These are phyloP conservation scores for Lynx canadensis DNA, from an alignment of 2,113 vertebrate species.

Conservation along the genomic window DNA sequence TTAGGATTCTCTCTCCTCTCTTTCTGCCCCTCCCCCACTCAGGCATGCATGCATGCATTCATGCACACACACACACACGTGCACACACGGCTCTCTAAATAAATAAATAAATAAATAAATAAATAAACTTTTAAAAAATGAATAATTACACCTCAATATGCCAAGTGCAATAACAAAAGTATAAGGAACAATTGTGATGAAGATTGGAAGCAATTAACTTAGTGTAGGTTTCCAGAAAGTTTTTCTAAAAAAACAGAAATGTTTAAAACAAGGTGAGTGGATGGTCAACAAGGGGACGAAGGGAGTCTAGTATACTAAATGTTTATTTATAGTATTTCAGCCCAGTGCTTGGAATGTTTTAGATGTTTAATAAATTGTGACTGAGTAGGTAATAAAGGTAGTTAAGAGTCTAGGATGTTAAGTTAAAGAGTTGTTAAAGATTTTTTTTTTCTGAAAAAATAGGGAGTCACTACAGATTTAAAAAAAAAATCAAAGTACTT, in stretches of 20 bases:
- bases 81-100: no score
- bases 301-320: background rate
- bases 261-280: conserved; percentile 9
- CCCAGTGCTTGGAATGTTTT: background rate
- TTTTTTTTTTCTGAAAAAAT: background rate
- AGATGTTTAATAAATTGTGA: background rate
- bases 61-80: no score
- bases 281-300: background rate
- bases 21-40: no score
- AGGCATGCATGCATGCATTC: no score
- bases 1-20: no score
- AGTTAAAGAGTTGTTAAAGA: background rate
- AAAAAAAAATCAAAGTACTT: background rate
- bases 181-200: background rate
- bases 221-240: background rate
- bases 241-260: background rate
- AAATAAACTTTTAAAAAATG: no score
- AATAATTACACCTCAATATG: background rate
- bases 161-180: background rate
- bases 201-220: background rate
- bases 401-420: background rate
- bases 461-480: background rate
- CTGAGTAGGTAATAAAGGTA: background rate
- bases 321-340: background rate
- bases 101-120: no score